Conservation (phyloP, 2,797 vertebrate species). For the Sebastes ruberrimus region DNA sequence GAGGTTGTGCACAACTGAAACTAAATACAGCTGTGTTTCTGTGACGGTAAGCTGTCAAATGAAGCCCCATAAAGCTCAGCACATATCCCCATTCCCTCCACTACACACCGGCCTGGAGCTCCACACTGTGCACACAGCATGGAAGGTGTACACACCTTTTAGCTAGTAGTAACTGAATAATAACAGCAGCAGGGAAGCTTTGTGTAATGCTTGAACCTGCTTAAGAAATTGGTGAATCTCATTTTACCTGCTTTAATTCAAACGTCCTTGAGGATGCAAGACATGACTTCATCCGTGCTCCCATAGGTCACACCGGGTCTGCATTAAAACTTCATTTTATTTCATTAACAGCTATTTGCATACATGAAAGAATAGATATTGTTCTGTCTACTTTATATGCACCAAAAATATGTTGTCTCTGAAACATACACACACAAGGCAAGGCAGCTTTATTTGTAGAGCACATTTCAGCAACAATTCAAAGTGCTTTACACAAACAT, state of each 20-base stretch:
- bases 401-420: background rate
- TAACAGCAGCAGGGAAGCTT: background rate
- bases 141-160: background rate
- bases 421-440: background rate
- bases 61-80: too few relatives aligned
- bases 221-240: background rate
- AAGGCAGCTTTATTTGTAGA: too few relatives aligned
- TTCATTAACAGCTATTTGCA: background rate
- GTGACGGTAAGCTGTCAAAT: background rate
- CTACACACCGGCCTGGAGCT: background rate
- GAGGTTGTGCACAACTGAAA: background rate
- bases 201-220: background rate
- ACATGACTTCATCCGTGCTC: background rate
- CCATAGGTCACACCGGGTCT: background rate
- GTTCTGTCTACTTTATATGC: background rate
- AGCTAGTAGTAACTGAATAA: background rate
- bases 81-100: too few relatives aligned
- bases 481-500: too few relatives aligned
- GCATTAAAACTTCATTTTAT: background rate
- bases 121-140: background rate
- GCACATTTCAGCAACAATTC: too few relatives aligned
- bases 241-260: constrained; percentile 14
- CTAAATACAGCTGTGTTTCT: background rate
- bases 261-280: constrained; percentile 30
- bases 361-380: background rate